Base-by-base conservation (phyloP, 2,797 vertebrate genomes). In the Zonotrichia albicollis region DNA sequence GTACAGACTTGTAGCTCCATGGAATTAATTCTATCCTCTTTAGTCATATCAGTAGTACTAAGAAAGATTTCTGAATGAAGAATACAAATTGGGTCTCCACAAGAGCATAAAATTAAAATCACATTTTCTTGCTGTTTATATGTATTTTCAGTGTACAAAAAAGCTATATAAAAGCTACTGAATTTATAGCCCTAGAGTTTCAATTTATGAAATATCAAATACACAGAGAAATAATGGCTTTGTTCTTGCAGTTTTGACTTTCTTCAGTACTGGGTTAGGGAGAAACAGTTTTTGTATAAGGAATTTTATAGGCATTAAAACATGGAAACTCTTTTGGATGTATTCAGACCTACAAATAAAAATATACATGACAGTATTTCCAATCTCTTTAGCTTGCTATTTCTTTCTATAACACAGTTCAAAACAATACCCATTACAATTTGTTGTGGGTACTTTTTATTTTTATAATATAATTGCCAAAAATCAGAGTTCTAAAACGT, bases 301-400 rank as follows among this genome's bases (percentile, higher is more conserved):
- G 26, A 90, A 86, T 87, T 87, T 71, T 84, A 40, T 26, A 72
- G 51, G 11, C 76, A 78, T 89, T 60, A 61, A 77, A 86, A 50
- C 14, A 60, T 29, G 86, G 26, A 43, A 78, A 70, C 10, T 65
- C 74, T 73, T 79, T 48, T 68, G 54, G 40, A 42, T 53, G 26
- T 16, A 86, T 84, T 90, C 67, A 87, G 67, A 88, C 23, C 17
- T 54, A 75, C 40, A 84, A 79, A 87, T 53, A 71, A 92, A 86
- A 87, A 46, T 10, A 50, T n/a, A 6, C 10, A 38, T 27, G n/a
- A 5, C 7, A 30, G 16, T 71, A 26, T 34, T 94, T 48, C 40
- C 22, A 17, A 25, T 17, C 19, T 90, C n/a, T 57, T 74, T 64
- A 48, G 22, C 16, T 70, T 81, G 7, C 10, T 57, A 12, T 84